Base-by-base conservation (phyloP, 2,113 vertebrate species). In the Arvicanthis niloticus region DNA sequence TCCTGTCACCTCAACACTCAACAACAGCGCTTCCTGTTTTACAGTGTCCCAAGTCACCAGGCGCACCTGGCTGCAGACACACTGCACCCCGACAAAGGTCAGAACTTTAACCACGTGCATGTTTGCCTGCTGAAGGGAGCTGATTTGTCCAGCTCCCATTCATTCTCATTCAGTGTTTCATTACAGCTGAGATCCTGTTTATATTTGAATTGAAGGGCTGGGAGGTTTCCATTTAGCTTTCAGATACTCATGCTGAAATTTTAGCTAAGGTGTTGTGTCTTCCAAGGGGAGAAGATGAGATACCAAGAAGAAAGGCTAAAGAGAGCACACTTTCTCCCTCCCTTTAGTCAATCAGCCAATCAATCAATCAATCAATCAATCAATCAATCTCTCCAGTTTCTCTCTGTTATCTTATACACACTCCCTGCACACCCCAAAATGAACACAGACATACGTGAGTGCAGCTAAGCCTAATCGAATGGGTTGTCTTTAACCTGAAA, bases 1-100 rank as follows among this genome's bases (percentile, higher is more conserved):
- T 42, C 48, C 7, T 56, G 45, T 60, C 51, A 37, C 40, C 72
- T 76, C 51, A 82, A 34, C n/a, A 88, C 21, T 48, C 73, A 37
- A 92, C 96, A 93, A 6, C 92, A n/a, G 34, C 90, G 58, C 72
- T 96, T 80, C 84, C 76, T 90, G 89, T 48, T 34, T 75, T 11
- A 21, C 90, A 53, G 97, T 97, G 94, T 88, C 48, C 75, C 56
- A 95, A 51, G 62, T 68, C 88, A 80, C 8, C 78, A 91, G 51
- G 19, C 88, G 22, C 16, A 70, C 11, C 40, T 60, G 87, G 67
- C 93, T 53, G 5, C 37, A 96, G 93, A 85, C 53, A 91, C 15
- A 53, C 9, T 34, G 37, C 72, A 77, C 3, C 85, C 0, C 51
- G n/a, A 67, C 72, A 91, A 53, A 42, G 40, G 58, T 88, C n/a